phyloP scores from a whole-genome alignment of 1,140 invertebrate genomes.

The Drepana arcuata region DNA sequence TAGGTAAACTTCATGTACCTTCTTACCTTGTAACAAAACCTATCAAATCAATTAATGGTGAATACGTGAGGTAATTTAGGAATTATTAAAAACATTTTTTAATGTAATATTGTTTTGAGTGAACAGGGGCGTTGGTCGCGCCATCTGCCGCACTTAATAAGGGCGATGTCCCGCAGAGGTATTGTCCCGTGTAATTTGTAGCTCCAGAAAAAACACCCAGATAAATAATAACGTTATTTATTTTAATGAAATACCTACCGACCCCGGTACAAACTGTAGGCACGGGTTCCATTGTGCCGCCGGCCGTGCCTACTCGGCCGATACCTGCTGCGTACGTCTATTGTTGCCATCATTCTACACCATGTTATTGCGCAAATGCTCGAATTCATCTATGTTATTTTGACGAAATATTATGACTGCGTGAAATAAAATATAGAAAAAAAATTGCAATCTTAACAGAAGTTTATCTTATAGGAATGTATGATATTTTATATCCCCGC shows the following conservation, averaged over 20 bases:
- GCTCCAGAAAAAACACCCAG: conserved; percentile 45
- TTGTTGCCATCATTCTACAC: no score
- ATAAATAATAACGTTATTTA: conserved; percentile 66
- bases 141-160: conserved; percentile 57
- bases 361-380: no score
- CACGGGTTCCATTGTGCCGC: conserved; percentile 10
- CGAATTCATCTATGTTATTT: no score
- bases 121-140: conserved; percentile 13
- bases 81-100: conserved; percentile 14
- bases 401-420: no score
- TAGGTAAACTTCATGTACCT: not conserved
- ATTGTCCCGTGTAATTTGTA: conserved; percentile 65
- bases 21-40: not conserved
- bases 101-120: conserved; percentile 18
- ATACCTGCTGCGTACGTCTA: conserved; percentile 5
- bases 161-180: conserved; percentile 45
- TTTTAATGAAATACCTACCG: conserved; percentile 44
- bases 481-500: no score
- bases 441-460: no score
- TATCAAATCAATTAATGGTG: not conserved
- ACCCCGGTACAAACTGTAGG: conserved; percentile 2
- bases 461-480: conserved; percentile 3
- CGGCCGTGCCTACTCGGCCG: conserved; percentile 3
- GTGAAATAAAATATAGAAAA: no score
- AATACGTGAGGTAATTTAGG: conserved; percentile 1